Evolutionary conservation across 2,797 vertebrate genomes (phyloP).

Genomic region (Onychomys leucogaster): DNA sequence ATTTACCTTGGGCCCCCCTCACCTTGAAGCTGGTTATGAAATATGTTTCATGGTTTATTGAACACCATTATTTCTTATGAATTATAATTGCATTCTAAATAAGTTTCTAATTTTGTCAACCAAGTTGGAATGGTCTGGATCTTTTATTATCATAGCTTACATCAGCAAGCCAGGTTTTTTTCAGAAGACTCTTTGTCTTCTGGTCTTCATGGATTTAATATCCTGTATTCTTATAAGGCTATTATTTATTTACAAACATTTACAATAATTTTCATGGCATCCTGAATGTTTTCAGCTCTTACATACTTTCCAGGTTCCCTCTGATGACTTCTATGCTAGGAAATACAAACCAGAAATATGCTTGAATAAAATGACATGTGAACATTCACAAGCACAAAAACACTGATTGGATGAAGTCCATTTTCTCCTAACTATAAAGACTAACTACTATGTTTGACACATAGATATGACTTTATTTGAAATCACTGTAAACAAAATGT

Average conservation of each 20-base stretch:
- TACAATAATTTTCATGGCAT: conserved; percentile 23
- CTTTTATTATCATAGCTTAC: conserved; percentile 55
- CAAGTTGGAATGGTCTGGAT: background rate
- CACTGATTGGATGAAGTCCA: background rate
- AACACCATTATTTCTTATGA: background rate
- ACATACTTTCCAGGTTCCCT: conserved; percentile 3
- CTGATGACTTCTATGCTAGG: background rate
- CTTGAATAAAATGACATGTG: background rate
- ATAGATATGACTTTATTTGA: background rate
- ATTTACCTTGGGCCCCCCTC: conserved; percentile 23
- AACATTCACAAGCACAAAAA: background rate
- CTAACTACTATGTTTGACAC: background rate
- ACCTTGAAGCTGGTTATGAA: background rate
- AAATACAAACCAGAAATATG: conserved; percentile 15
- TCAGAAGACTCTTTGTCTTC: background rate
- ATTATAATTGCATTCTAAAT: conserved; percentile 53
- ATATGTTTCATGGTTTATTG: conserved; percentile 39
- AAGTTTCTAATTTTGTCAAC: conserved; percentile 66
- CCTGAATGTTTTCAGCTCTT: background rate
- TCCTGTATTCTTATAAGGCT: conserved; percentile 27
- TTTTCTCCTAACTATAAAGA: conserved; percentile 7
- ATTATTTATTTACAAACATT: background rate
- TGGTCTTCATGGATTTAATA: conserved; percentile 16
- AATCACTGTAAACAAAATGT: background rate
- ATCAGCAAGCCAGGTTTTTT: conserved; percentile 10